Evolutionary conservation across 2,888 invertebrate species (phyloP).

Genomic region (Diloba caeruleocephala): DNA sequence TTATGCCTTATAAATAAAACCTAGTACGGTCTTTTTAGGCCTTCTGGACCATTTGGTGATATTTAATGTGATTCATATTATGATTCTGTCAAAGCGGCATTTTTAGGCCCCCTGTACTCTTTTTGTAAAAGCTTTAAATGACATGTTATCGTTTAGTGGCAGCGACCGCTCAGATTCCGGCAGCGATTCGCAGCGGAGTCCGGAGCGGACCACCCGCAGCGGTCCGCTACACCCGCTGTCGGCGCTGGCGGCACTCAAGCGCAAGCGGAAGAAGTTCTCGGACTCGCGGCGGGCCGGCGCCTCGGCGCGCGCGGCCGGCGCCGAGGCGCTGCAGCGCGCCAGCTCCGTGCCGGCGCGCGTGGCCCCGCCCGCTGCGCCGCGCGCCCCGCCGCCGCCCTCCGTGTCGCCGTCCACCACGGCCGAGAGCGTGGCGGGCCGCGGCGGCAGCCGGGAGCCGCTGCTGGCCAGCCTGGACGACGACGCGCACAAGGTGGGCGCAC

Average conservation of each 20-base stretch:
- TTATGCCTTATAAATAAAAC: no score
- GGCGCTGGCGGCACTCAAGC: conserved; percentile 93
- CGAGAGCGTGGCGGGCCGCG: conserved; percentile 64
- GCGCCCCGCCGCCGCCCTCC: conserved; percentile 66
- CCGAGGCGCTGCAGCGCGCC: conserved; percentile 72
- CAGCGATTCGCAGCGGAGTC: conserved; percentile 92
- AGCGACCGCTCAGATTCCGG: conserved; percentile 92
- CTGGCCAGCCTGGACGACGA: conserved; percentile 89
- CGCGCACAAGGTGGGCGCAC: conserved; percentile 74
- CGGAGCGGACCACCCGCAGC: conserved; percentile 70
- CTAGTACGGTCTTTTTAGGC: no score
- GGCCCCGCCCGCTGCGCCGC: conserved; percentile 68
- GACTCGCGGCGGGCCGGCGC: conserved; percentile 91
- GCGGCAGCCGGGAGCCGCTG: conserved; percentile 90
- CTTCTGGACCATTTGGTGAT: no score
- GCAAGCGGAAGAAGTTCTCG: conserved; percentile 95
- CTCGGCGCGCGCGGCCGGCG: conserved; percentile 51
- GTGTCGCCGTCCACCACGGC: conserved; percentile 58
- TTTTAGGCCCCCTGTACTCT: no score
- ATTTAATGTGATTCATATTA: no score
- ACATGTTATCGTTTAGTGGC: conserved; percentile 62
- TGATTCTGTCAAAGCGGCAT: no score
- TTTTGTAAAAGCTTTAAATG: no score
- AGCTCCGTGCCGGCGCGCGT: conserved; percentile 64
- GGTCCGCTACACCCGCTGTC: conserved; percentile 82